phyloP scores from a whole-genome alignment of 1,140 invertebrate species.

The Bombus cullumanus region DNA sequence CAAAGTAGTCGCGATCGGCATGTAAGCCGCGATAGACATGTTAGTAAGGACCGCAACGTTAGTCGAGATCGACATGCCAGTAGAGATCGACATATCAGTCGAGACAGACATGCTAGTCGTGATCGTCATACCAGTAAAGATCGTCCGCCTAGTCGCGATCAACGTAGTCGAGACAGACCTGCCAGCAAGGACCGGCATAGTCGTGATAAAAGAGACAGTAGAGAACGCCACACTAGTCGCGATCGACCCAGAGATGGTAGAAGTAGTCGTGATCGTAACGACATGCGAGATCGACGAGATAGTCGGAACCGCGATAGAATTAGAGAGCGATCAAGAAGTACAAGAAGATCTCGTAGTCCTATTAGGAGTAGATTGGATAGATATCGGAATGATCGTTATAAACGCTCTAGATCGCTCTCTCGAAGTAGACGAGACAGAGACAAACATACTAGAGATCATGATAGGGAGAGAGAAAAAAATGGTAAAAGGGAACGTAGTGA shows the following conservation, averaged over 20 bases:
- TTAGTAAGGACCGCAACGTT: constrained; percentile 58
- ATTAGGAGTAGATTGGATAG: constrained; percentile 70
- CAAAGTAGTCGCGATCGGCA: constrained; percentile 62
- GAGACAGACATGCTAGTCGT: constrained; percentile 70
- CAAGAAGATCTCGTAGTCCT: constrained; percentile 76
- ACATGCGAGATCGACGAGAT: constrained; percentile 65
- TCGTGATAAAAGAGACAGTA: constrained; percentile 71
- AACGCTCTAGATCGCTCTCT: constrained; percentile 75
- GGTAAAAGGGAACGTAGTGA: constrained; percentile 83
- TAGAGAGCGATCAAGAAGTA: constrained; percentile 71
- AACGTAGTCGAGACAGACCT: constrained; percentile 64
- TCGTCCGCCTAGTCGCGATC: constrained; percentile 39
- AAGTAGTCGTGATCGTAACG: constrained; percentile 65
- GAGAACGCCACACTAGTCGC: constrained; percentile 68
- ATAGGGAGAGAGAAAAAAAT: constrained; percentile 80
- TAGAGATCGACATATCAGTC: constrained; percentile 61
- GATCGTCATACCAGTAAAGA: constrained; percentile 67
- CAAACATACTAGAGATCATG: constrained; percentile 72
- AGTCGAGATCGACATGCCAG: constrained; percentile 58
- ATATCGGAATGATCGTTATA: constrained; percentile 73
- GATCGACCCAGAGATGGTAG: constrained; percentile 68
- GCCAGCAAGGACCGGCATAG: constrained; percentile 69
- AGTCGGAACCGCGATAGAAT: constrained; percentile 72
- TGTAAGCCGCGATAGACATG: constrained; percentile 62
- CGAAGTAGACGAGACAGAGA: constrained; percentile 76